Evolutionary conservation across 1,140 invertebrate species (phyloP), one percentile per base, ranked within the genome.

Genomic region (Drosophila aff.): DNA sequence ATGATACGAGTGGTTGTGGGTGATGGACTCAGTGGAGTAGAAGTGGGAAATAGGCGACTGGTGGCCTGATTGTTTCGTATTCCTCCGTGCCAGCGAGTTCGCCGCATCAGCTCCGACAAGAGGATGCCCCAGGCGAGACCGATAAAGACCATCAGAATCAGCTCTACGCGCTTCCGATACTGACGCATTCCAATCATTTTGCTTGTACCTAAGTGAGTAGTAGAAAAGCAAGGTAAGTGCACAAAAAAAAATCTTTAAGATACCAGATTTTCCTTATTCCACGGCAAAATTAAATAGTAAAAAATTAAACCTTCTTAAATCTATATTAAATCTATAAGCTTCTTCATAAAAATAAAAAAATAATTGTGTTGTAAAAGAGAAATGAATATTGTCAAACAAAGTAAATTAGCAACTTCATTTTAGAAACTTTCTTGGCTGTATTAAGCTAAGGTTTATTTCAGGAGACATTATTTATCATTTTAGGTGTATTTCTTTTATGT

Each of bases 81-180:
- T 21, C 9, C n/a, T 66, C 47, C 33, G 1, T 69, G 44, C 46
- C 52, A 43, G 4, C 55, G 78, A 3, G 33, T 60, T 0, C 68
- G 31, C 8, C 52, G 76, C 63, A 79, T 41, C 1, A 86, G 47
- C 28, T 58, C 55, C 2, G 82, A 86, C 2, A 86, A 11, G 7
- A 78, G 38, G 7, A 71, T 43, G 15, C 82, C 82, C 52, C 69
- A 86, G 9, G 69, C 53, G 13, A 86, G 33, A 8, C 82, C 82
- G 7, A 82, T 46, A 16, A 86, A 52, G 11, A 86, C 46, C 79
- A 85, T 71, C 8, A 86, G 15, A 28, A 79, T 15, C 26, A 81
- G 41, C 58, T 86, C 75, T 41, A 75, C 5, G 15, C 82, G 82
- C 31, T 67, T 73, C 10, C 69, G 53, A 18, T 79, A 47, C 10